These are phyloP conservation scores for Tenebrio molitor DNA, from an alignment of 1,140 invertebrate species.

Conservation along the genomic window DNA sequence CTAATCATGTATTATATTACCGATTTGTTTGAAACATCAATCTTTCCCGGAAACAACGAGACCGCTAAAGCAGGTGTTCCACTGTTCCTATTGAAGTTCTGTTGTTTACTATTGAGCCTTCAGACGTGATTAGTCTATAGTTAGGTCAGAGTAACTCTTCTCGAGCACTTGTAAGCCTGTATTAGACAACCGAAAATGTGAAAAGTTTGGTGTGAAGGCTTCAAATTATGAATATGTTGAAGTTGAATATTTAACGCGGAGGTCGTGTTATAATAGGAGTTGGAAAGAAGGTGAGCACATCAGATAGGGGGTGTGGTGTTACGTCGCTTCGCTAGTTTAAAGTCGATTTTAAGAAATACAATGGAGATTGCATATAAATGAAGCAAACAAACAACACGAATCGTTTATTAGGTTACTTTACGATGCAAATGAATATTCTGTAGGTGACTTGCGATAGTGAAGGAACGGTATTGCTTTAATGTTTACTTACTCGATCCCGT, in stretches of 20 bases:
- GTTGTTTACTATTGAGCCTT: too few relatives aligned
- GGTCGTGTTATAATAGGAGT: too few relatives aligned
- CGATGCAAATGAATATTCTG: constrained; percentile 27
- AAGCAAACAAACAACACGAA: constrained; percentile 24
- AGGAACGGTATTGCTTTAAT: constrained; percentile 38
- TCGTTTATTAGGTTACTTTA: constrained; percentile 26
- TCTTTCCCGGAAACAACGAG: background rate
- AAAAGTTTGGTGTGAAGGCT: background rate
- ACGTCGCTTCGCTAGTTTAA: background rate
- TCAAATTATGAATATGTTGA: background rate
- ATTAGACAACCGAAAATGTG: background rate
- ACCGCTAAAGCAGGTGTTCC: background rate
- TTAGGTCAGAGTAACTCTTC: too few relatives aligned
- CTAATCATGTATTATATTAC: constrained; percentile 17
- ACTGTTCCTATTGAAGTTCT: too few relatives aligned
- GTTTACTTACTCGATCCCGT: constrained; percentile 59
- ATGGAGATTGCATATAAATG: constrained; percentile 6
- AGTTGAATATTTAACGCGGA: background rate
- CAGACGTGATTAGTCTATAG: too few relatives aligned
- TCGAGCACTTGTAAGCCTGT: too few relatives aligned
- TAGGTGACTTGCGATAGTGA: constrained; percentile 24
- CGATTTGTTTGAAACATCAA: constrained; percentile 7
- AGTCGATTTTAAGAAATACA: constrained; percentile 18
- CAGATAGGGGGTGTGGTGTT: too few relatives aligned
- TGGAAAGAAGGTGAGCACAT: too few relatives aligned